Percentiles rank a stretch among this genome's conserved stretches.
phyloP scores from a whole-genome alignment of 2,113 vertebrate genomes.

The Paracanthobrama guichenoti region DNA sequence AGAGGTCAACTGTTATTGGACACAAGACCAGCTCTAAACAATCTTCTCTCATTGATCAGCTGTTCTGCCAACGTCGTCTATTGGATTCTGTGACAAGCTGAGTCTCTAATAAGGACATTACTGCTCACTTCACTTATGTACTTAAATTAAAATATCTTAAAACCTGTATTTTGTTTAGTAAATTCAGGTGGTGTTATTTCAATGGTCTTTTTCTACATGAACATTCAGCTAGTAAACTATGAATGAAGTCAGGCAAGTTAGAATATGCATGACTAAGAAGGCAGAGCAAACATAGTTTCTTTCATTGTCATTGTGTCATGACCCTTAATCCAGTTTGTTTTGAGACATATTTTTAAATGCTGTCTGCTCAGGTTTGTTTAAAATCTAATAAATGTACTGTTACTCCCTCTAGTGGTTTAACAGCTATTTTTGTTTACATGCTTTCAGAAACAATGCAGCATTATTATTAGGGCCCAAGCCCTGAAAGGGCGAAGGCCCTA shows the following conservation, averaged over 20 bases:
- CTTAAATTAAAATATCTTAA: neutral
- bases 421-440: neutral
- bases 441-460: neutral
- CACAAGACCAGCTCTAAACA: constrained; percentile 20
- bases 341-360: neutral
- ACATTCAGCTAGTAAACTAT: neutral
- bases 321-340: neutral
- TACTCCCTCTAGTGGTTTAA: constrained; percentile 58
- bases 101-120: constrained; percentile 26
- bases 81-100: constrained; percentile 13
- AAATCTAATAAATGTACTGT: constrained; percentile 18
- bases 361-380: neutral
- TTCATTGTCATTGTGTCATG: neutral
- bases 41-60: constrained; percentile 39
- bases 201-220: neutral
- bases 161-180: too few species aligned
- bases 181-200: too few species aligned
- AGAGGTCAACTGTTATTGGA: constrained; percentile 23
- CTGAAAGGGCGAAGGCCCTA: too few species aligned
- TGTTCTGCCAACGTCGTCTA: neutral
- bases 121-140: neutral
- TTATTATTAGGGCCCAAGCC: too few species aligned
- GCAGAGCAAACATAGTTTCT: neutral
- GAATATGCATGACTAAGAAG: neutral
- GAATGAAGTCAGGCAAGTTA: neutral